phyloP scores from a whole-genome alignment of 2,888 invertebrate genomes.

The Thecophora atra region DNA sequence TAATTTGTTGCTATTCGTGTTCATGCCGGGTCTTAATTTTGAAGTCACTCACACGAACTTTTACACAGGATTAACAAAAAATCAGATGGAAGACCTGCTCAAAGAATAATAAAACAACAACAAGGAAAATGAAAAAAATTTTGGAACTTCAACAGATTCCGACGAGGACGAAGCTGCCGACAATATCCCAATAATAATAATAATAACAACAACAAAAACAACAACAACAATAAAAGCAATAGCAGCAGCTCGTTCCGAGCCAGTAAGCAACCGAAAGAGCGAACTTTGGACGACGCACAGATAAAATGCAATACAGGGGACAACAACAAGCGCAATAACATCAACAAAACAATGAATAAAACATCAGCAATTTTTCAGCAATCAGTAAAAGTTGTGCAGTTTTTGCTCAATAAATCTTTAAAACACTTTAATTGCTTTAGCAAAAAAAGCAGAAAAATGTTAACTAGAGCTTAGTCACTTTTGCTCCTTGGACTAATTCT shows the following conservation, averaged over 20 bases:
- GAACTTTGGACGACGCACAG: background rate
- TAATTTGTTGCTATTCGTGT: slow-evolving; percentile 46
- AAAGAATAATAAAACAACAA: slow-evolving; percentile 43
- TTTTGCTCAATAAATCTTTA: background rate
- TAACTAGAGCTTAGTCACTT: too few species aligned
- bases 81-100: slow-evolving; percentile 59
- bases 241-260: too few species aligned
- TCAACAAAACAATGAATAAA: too few species aligned
- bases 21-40: slow-evolving; percentile 31
- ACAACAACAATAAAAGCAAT: slow-evolving; percentile 48
- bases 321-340: slow-evolving; percentile 28
- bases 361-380: slow-evolving; percentile 46
- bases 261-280: too few species aligned
- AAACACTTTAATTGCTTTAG: too few species aligned
- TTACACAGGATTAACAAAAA: slow-evolving; percentile 53
- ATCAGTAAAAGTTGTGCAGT: background rate
- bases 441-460: too few species aligned
- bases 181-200: slow-evolving; percentile 45
- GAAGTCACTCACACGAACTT: slow-evolving; percentile 42
- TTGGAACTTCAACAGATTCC: background rate
- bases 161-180: background rate
- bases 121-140: slow-evolving; percentile 33
- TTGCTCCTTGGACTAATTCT: too few species aligned
- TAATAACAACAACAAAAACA: too few species aligned
- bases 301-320: slow-evolving; percentile 1